Base-by-base conservation (phyloP, 2,888 invertebrate species). In the Hemicrepidius hirtus region DNA sequence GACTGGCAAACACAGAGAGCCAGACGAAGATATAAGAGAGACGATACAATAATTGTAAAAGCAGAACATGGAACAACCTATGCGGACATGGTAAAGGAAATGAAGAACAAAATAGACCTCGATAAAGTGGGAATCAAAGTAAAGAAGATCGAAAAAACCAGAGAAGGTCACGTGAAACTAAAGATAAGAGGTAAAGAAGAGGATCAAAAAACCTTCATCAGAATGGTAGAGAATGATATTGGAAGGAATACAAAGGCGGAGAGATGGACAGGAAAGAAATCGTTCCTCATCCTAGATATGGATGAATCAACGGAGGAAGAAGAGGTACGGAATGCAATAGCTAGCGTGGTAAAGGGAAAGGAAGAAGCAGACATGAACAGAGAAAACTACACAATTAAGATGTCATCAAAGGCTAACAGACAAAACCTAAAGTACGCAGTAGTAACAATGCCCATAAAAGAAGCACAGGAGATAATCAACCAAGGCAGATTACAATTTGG, bases 181-280 rank as follows among this genome's bases (percentile, higher is more conserved):
- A 50, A 24, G 21, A 50, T 50, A 50, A 50, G 50, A 50, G 50
- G 24, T 9, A 50, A 50, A 50, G 50, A 50, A 21, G 50, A 50
- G 16, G 24, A 50, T 1, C 10, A 10, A 50, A 21, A n/a, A 50
- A 24, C 20, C 10, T 16, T 50, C 10, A 21, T 18, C 20, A 50
- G 10, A 21, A 50, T 21, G 50, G 20, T 50, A 2, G 21, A 50
- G 21, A 50, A 50, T 1, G 6, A 50, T 21, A 5, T 50, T 7
- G 50, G 21, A 7, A 50, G 10, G 21, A 21, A 50, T 24, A 21
- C n/a, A 1, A 50, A 50, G 21, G 50, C 12, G 12, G 50, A 24
- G 10, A 2, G 20, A 1, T 2, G 4, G 2, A 21, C 13, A 50
- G 50, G 13, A 10, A 50, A 50, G 12, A 50, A 50, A 21, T 24